Base-by-base conservation (phyloP, 2,888 invertebrate genomes). In the Rhingia rostrata region DNA sequence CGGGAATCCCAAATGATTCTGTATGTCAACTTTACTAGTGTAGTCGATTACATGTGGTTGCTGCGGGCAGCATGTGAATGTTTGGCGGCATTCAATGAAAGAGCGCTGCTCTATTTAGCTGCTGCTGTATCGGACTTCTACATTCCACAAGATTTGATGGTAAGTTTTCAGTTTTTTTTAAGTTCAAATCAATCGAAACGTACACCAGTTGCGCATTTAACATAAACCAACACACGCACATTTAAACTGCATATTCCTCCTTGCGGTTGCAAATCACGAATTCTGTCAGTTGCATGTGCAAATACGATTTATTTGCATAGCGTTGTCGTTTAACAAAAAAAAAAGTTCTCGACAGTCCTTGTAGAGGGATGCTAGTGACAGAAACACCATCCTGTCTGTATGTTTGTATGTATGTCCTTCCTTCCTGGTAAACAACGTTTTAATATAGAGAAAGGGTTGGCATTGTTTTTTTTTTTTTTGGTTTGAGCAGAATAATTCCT, bases 61-160 rank as follows among this genome's bases (percentile, higher is more conserved):
- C 92, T 99, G 86, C 93, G 96, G 85, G 96, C 96, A 10, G 95
- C 95, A 22, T 96, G 97, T 88, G 95, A 96, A 91, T 94, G 95
- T 86, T 92, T 99, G 79, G 93, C 95, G 9, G 91, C 93, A 53
- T 92, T 95, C 58, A 95, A 95, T 6, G 90, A 93, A 0, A 92
- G 93, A 37, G 97, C 96, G 0, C 91, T 98, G 88, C 92, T 99
- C n/a, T 99, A 98, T 91, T 93, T 99, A 69, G 99, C 99, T 14
- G 99, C 99, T 1, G 99, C 99, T 4, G 99, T 99, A 0, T 98
- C 99, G 0, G 99, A 99, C 92, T 99, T 99, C 93, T 99, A 99
- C 92, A 95, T 99, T 91, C 99, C 99, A 54, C 94, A 95, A 87
- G 95, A 95, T 90, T 93, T 97, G 93, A 96, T 99, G 95, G 98